These are phyloP conservation scores for Polypterus bichir DNA, from an alignment of 2,113 vertebrate genomes.

Conservation along the genomic window DNA sequence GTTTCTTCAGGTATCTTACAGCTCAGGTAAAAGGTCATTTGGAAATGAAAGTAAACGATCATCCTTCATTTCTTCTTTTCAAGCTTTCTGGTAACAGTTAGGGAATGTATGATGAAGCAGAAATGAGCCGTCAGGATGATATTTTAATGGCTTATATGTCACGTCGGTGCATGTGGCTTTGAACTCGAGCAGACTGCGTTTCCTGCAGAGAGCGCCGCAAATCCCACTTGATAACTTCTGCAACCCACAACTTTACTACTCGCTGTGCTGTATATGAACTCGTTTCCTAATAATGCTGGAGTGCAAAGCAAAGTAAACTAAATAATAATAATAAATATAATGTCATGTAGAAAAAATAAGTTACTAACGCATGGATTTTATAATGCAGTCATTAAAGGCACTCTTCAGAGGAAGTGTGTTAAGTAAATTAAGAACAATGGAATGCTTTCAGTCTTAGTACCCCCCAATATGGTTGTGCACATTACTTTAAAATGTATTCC, in stretches of 20 bases:
- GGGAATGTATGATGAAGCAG: constrained; percentile 69
- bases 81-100: constrained; percentile 66
- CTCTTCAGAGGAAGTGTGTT: too few relatives aligned
- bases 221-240: constrained; percentile 98
- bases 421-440: too few relatives aligned
- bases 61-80: constrained; percentile 55
- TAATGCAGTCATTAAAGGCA: too few relatives aligned
- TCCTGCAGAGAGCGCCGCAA: constrained; percentile 93
- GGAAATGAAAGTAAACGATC: constrained; percentile 54
- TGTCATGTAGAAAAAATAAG: too few relatives aligned
- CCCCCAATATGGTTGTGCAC: too few relatives aligned
- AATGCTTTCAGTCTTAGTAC: too few relatives aligned
- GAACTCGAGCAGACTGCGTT: constrained; percentile 87
- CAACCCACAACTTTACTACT: constrained; percentile 77
- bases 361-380: too few relatives aligned
- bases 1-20: constrained; percentile 17
- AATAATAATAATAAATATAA: background rate
- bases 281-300: constrained; percentile 40
- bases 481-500: too few relatives aligned
- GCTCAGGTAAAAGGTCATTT: constrained; percentile 38
- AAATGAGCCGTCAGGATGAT: constrained; percentile 80
- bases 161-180: constrained; percentile 93
- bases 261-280: constrained; percentile 50
- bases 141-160: constrained; percentile 94
- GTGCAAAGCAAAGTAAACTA: constrained; percentile 4